Conservation (phyloP, 2,113 vertebrate genomes). For the Cryptomyrus ogoouensis region DNA sequence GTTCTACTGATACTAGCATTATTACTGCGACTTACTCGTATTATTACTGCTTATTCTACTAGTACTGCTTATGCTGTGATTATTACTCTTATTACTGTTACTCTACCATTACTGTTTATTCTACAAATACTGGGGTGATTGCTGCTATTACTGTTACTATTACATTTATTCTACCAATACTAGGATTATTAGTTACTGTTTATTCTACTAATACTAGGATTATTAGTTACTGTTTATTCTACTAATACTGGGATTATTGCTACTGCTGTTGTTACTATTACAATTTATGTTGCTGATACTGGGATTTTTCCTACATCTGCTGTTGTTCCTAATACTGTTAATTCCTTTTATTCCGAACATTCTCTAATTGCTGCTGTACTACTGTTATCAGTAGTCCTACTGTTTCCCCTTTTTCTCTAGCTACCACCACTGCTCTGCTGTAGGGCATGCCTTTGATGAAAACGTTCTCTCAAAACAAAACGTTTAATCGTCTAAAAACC, state of each 20-base stretch:
- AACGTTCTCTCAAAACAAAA: not conserved
- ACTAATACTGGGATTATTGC: not conserved
- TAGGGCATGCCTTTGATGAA: not conserved
- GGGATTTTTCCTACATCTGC: not conserved
- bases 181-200: not conserved
- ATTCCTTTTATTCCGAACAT: not conserved
- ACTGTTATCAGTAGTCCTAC: not conserved
- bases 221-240: not conserved
- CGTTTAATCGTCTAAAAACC: constrained; percentile 3
- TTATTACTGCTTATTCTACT: not conserved
- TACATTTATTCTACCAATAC: not conserved
- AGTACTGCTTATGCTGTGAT: not conserved
- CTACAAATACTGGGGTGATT: not conserved
- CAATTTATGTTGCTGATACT: not conserved
- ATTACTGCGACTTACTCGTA: not conserved
- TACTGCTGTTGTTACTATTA: not conserved
- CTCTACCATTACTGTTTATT: not conserved
- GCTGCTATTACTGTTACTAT: not conserved
- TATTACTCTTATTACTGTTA: not conserved
- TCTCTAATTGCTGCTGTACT: not conserved
- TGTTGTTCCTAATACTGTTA: not conserved
- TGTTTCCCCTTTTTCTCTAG: not conserved
- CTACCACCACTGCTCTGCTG: not conserved
- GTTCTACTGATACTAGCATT: not conserved
- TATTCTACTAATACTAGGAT: not conserved